These are phyloP conservation scores for Drosophila imparisetae DNA, from an alignment of 2,888 invertebrate species.

Conservation along the genomic window DNA sequence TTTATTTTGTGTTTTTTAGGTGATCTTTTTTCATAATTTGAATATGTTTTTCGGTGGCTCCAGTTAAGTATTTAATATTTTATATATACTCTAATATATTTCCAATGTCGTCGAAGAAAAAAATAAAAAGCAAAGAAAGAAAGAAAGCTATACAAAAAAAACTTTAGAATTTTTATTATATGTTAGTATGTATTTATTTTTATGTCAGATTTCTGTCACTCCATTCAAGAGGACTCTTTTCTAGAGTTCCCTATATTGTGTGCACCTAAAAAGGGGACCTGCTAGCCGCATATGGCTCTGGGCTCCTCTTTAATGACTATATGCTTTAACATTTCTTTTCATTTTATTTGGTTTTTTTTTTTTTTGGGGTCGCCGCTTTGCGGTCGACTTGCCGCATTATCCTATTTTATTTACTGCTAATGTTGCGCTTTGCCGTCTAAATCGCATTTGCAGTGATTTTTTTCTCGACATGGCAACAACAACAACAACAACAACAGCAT, in stretches of 20 bases:
- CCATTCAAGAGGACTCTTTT: background rate
- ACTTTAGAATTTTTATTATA: background rate
- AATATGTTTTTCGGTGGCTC: background rate
- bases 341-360: constrained; percentile 18
- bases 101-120: background rate
- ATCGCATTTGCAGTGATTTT: constrained; percentile 78
- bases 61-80: background rate
- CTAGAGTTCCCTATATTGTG: background rate
- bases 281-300: constrained; percentile 1
- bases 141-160: too few species aligned
- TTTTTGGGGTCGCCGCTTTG: constrained; percentile 44
- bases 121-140: too few species aligned
- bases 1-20: background rate
- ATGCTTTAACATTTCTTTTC: constrained; percentile 16
- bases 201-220: background rate
- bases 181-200: background rate
- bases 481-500: constrained; percentile 54
- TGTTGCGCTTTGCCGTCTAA: constrained; percentile 78
- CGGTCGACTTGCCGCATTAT: constrained; percentile 78
- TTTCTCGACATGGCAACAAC: constrained; percentile 33
- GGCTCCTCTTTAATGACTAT: constrained; percentile 2
- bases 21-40: background rate
- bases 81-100: background rate
- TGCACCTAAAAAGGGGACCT: background rate
- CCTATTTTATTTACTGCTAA: constrained; percentile 79